Base-by-base conservation (phyloP, 2,888 invertebrate species). In the Hirtodrosophila cameraria region DNA sequence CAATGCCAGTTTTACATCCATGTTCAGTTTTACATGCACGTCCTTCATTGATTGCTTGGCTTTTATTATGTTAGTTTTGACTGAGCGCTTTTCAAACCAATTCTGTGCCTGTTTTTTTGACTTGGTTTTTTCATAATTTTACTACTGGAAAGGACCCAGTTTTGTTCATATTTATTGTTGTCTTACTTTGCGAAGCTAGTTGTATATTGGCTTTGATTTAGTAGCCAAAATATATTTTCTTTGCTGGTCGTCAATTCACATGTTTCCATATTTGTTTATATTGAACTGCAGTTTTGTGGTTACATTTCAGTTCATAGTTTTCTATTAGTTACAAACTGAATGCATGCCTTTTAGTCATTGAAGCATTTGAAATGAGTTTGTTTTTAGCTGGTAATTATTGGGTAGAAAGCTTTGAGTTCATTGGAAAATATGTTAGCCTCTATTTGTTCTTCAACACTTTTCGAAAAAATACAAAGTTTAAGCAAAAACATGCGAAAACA, bases 151-250 rank as follows among this genome's bases (percentile, higher is more conserved):
- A 18, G 43, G 25, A 55, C 66, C 66, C 59, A 65, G 54, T 70
- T 70, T 66, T 66, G 67, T 60, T 70, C 54, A 69, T 66, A 66
- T 66, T 55, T 71, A 59, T 71, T 69, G 54, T 59, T 30, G 31
- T 38, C 33, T 38, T 65, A 25, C 66, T 33, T 55, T 23, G 18
- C 30, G n/a, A 1, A 28, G 15, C 16, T 33, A 8, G 8, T 46
- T 16, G 18, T 54, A 38, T 28, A 45, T 54, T 63, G 31, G 41
- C 49, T 46, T 57, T 77, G 54, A 53, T 73, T 59, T 48, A 50
- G 58, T 61, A 64, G 55, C 49, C 63, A 39, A 68, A 53, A 64
- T 55, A 55, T 63, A 72, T 79, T 72, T 75, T 38, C 25, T 42
- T n/a, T 31, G 33, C 8, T 43, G 46, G 48, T 28, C n/a, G n/a